Evolutionary conservation across 2,113 vertebrate genomes (phyloP), one percentile per base, ranked within the genome.

Genomic region (Grammomys dolichurus): DNA sequence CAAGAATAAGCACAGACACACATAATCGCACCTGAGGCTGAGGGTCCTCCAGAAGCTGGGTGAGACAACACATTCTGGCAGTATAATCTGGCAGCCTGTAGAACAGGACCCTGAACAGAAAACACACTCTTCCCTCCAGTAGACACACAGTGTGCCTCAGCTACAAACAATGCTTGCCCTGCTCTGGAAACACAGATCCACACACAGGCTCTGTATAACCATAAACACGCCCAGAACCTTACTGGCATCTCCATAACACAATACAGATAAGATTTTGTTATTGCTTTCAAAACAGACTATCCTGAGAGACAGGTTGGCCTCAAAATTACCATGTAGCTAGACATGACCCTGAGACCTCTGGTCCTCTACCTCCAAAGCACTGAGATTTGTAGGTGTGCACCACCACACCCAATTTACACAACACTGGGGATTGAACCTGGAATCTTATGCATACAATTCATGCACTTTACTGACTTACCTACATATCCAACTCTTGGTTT

Each of bases 41-140:
- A 26, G 22, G 19, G 40, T 19, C 78, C 26, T 63, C 22, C 69
- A 43, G 17, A 67, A 22, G 40, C 73, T 0, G 51, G 17, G 46
- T 9, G 5, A 13, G 3, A 10, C 46, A 3, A 36, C 13, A 2
- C 48, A 7, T 11, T 56, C 54, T 31, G 8, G 26, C 12, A 19
- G 43, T 20, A 33, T 63, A 48, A 5, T n/a, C 46, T 22, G 20
- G 65, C 48, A 70, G 46, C 69, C 69, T 72, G 33, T 48, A 24
- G 7, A n/a, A 9, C 9, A 31, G 67, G 0, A 0, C n/a, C 24
- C 1, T 28, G 31, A 87, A 56, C 33, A 36, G 33, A 9, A 24
- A 16, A 40, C 12, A 6, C 22, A 28, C 22, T 60, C 80, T 26
- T 40, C 12, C 12, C 7, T 60, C 56, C n/a, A 22, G 11, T 1